phyloP scores from a whole-genome alignment of 2,888 invertebrate genomes.

The Toxonevra muliebris region DNA sequence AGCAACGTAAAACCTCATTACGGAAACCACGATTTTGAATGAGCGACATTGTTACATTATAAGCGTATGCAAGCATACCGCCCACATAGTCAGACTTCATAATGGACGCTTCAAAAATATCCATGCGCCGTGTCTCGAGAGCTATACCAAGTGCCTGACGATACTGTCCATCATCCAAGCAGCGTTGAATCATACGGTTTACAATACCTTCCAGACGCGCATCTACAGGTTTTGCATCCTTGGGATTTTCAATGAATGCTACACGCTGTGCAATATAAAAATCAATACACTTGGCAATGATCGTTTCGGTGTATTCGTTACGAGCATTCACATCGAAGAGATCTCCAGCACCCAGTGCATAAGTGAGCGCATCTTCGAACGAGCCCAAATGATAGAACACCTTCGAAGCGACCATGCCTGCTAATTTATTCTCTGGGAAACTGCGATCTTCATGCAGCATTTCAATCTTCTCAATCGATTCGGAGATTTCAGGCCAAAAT shows the following conservation, averaged over 20 bases:
- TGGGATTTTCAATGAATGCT: slow-evolving; percentile 75
- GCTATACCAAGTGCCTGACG: slow-evolving; percentile 96
- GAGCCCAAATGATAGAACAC: slow-evolving; percentile 98
- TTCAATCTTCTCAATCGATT: slow-evolving; percentile 97
- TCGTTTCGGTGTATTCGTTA: slow-evolving; percentile 96
- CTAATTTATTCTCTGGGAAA: slow-evolving; percentile 89
- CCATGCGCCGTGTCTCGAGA: slow-evolving; percentile 95
- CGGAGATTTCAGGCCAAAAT: slow-evolving; percentile 99
- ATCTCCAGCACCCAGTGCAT: slow-evolving; percentile 94
- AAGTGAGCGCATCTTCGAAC: slow-evolving; percentile 96
- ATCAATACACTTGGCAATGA: slow-evolving; percentile 97
- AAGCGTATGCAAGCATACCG: slow-evolving; percentile 93
- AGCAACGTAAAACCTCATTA: slow-evolving; percentile 85
- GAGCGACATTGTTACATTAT: slow-evolving; percentile 95
- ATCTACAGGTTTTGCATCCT: slow-evolving; percentile 76
- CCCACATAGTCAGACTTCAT: slow-evolving; percentile 89
- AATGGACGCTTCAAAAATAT: slow-evolving; percentile 93
- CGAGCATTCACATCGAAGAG: slow-evolving; percentile 94
- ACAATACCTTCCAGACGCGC: slow-evolving; percentile 90
- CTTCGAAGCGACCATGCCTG: slow-evolving; percentile 97
- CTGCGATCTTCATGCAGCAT: slow-evolving; percentile 92
- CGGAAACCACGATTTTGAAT: slow-evolving; percentile 95
- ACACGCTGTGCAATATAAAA: slow-evolving; percentile 91
- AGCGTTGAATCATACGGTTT: slow-evolving; percentile 96
- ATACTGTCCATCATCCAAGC: slow-evolving; percentile 93